Evolutionary conservation across 2,797 vertebrate genomes (phyloP).

Genomic region (Melanogrammus aeglefinus): DNA sequence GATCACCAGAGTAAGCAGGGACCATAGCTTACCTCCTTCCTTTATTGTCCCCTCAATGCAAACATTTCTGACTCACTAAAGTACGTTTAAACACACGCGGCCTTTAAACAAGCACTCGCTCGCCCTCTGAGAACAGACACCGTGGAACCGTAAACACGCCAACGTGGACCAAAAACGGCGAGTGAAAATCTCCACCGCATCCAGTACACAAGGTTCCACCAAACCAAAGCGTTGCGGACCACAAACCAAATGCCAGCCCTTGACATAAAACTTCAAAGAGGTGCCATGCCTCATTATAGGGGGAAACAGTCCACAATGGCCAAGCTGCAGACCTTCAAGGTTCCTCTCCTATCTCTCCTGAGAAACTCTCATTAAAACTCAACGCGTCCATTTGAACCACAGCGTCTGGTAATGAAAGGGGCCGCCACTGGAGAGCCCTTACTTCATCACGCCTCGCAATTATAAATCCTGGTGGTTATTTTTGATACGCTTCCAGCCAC

Average conservation of each 20-base stretch:
- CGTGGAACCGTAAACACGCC: conserved; percentile 40
- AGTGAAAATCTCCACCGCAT: conserved; percentile 49
- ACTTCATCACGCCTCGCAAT: conserved; percentile 21
- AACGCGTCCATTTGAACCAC: conserved; percentile 38
- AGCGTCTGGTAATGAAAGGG: conserved; percentile 25
- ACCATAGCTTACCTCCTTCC: not conserved
- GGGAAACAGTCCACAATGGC: conserved; percentile 60
- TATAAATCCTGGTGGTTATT: conserved; percentile 24
- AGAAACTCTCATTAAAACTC: conserved; percentile 60
- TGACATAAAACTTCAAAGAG: conserved; percentile 59
- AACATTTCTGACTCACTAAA: conserved; percentile 10
- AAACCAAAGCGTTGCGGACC: conserved; percentile 40
- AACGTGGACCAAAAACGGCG: conserved; percentile 32
- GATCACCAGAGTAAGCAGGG: conserved; percentile 14
- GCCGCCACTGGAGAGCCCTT: conserved; percentile 14
- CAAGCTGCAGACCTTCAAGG: conserved; percentile 53
- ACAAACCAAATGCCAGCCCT: conserved; percentile 50
- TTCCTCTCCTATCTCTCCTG: conserved; percentile 55
- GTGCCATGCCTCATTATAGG: conserved; percentile 45
- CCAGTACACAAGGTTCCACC: conserved; percentile 47
- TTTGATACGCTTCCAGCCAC: conserved; percentile 29
- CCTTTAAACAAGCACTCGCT: conserved; percentile 13
- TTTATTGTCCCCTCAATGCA: conserved; percentile 20
- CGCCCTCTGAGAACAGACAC: conserved; percentile 35
- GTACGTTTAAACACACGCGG: not conserved